Evolutionary conservation across 2,888 invertebrate genomes (phyloP).

Genomic region (Acleris emargana): DNA sequence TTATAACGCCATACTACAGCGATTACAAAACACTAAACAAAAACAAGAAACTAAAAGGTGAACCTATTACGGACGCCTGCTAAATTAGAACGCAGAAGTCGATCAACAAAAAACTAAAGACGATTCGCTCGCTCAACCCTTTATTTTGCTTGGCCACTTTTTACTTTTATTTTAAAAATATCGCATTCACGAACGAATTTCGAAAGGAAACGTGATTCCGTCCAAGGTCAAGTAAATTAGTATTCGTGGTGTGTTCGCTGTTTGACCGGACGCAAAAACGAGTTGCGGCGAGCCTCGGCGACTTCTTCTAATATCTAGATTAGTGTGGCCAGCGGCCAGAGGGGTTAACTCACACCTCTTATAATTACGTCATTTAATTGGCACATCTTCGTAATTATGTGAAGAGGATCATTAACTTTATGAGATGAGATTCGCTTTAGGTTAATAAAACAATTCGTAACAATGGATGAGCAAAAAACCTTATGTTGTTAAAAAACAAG

Average conservation of each 20-base stretch:
- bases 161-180: slow-evolving; percentile 82
- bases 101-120: slow-evolving; percentile 68
- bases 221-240: slow-evolving; percentile 80
- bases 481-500: no score
- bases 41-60: slow-evolving; percentile 24
- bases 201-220: slow-evolving; percentile 82
- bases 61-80: slow-evolving; percentile 44
- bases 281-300: slow-evolving; percentile 64
- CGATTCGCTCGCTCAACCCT: slow-evolving; percentile 74
- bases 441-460: no score
- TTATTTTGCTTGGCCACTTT: slow-evolving; percentile 75
- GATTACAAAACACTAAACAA: neutral
- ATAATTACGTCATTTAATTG: slow-evolving; percentile 45
- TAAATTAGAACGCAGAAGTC: slow-evolving; percentile 64
- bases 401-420: slow-evolving; percentile 20
- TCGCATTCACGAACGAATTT: slow-evolving; percentile 82
- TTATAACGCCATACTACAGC: neutral
- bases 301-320: slow-evolving; percentile 73
- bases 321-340: slow-evolving; percentile 58
- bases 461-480: no score
- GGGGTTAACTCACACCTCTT: slow-evolving; percentile 42
- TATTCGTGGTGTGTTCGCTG: slow-evolving; percentile 77
- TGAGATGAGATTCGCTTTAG: neutral
- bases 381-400: slow-evolving; percentile 33
- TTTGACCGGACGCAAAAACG: slow-evolving; percentile 80